phyloP scores from a whole-genome alignment of 2,113 vertebrate species.

The cat (Felis catus) region DNA sequence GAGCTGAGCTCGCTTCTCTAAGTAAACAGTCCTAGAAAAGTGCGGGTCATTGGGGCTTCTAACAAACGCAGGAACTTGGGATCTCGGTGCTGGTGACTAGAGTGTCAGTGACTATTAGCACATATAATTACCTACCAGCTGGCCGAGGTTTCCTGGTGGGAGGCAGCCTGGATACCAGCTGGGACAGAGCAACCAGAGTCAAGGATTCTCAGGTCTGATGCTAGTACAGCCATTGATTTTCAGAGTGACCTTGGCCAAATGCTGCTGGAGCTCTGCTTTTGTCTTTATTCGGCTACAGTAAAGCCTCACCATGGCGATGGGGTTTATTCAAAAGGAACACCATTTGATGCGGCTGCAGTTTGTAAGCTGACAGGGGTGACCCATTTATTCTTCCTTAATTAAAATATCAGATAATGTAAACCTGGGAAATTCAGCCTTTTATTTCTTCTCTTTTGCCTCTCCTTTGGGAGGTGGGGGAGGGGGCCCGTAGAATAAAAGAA shows the following conservation, averaged over 20 bases:
- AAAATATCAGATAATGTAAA: not conserved
- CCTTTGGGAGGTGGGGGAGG: not conserved
- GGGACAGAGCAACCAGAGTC: not conserved
- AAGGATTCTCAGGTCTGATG: not conserved
- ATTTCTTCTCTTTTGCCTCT: not conserved
- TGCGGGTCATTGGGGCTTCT: not conserved
- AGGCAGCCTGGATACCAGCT: not conserved
- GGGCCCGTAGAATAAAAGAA: not conserved
- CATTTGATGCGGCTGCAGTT: not conserved
- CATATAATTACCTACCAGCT: constrained; percentile 47
- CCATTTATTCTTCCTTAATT: constrained; percentile 49
- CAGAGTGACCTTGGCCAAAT: constrained; percentile 43
- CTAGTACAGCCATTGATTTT: not conserved
- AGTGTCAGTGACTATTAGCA: not conserved
- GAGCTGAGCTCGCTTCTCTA: not conserved
- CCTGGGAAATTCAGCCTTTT: not conserved
- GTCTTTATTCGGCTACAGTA: not conserved
- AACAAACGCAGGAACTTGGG: not conserved
- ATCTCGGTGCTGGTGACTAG: not conserved
- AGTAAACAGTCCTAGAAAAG: not conserved
- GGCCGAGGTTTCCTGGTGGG: not conserved
- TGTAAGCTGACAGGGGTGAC: not conserved
- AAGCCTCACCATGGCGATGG: not conserved
- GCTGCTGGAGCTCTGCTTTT: not conserved
- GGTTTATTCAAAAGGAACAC: not conserved